A percentile compares a stretch with the other conserved stretches of the same genome.
Evolutionary conservation across 2,888 invertebrate species (phyloP).

Genomic region (Cloeon dipterum): DNA sequence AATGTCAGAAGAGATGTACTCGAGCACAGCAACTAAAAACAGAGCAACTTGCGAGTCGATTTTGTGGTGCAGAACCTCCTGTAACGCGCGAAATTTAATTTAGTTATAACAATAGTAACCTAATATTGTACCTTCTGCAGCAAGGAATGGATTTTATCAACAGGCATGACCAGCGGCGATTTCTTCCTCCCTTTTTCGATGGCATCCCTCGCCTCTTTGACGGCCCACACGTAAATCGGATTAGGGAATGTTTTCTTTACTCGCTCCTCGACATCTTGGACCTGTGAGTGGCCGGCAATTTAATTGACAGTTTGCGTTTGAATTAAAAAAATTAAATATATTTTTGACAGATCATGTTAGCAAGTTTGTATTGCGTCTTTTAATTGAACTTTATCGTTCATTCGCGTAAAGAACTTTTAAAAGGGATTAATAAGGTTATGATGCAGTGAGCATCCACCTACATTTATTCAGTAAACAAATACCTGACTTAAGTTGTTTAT

Average conservation of each 20-base stretch:
- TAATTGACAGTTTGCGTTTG: too few relatives aligned
- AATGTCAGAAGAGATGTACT: slow-evolving; percentile 89
- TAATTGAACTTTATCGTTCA: too few relatives aligned
- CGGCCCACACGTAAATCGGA: slow-evolving; percentile 84
- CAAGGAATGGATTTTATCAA: slow-evolving; percentile 73
- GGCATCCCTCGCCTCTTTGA: slow-evolving; percentile 69
- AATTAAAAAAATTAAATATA: too few relatives aligned
- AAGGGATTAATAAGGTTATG: too few relatives aligned
- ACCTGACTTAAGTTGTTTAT: too few relatives aligned
- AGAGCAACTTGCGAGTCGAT: slow-evolving; percentile 69
- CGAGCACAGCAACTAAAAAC: slow-evolving; percentile 80
- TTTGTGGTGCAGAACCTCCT: slow-evolving; percentile 73
- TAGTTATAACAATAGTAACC: background rate
- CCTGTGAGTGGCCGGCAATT: too few relatives aligned
- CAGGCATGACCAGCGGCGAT: slow-evolving; percentile 47
- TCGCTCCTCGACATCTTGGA: slow-evolving; percentile 76
- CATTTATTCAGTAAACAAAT: too few relatives aligned
- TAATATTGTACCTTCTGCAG: slow-evolving; percentile 41
- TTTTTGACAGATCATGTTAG: too few relatives aligned
- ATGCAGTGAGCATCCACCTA: too few relatives aligned
- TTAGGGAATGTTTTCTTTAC: slow-evolving; percentile 84
- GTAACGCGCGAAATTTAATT: slow-evolving; percentile 13
- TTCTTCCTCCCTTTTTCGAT: slow-evolving; percentile 58
- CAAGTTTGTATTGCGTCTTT: too few relatives aligned
- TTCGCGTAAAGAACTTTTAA: too few relatives aligned